A percentile compares a stretch with the other conserved stretches of the same genome.
phyloP scores from a whole-genome alignment of 1,140 invertebrate genomes.

The Drosophila sturtevanti region DNA sequence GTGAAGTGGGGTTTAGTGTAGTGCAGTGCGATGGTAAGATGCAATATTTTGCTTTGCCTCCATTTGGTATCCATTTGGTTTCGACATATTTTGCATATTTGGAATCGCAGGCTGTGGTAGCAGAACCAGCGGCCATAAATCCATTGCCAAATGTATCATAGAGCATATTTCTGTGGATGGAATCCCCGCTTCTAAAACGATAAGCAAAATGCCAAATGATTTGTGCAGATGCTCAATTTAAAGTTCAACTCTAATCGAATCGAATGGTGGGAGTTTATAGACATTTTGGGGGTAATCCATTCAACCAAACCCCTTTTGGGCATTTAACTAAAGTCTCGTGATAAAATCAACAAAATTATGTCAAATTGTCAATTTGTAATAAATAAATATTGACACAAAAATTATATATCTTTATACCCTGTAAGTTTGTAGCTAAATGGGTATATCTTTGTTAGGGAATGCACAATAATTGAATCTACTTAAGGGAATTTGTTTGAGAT shows the following conservation, averaged over 20 bases:
- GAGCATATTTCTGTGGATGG: conserved; percentile 2
- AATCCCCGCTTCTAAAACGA: conserved; percentile 27
- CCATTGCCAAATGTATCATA: conserved; percentile 37
- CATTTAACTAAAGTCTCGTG: background rate
- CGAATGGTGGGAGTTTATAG: conserved; percentile 5
- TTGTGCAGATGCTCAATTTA: conserved; percentile 17
- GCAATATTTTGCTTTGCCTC: background rate
- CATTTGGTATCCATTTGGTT: background rate
- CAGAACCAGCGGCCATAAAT: conserved; percentile 37
- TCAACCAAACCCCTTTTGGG: background rate
- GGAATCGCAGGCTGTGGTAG: conserved; percentile 1
- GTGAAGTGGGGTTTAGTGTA: background rate
- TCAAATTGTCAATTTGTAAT: conserved; percentile 3
- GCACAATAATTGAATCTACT: no score
- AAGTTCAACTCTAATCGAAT: conserved; percentile 27
- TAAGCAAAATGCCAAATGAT: conserved; percentile 40
- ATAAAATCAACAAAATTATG: conserved; percentile 4
- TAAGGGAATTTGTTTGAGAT: no score
- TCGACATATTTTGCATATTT: conserved; percentile 48
- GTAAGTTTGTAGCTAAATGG: background rate
- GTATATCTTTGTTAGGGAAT: background rate
- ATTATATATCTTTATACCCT: background rate
- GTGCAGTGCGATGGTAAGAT: no score
- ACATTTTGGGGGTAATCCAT: background rate
- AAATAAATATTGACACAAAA: conserved; percentile 1